Evolutionary conservation across 2,113 vertebrate genomes (phyloP).

Genomic region (Anguilla rostrata): DNA sequence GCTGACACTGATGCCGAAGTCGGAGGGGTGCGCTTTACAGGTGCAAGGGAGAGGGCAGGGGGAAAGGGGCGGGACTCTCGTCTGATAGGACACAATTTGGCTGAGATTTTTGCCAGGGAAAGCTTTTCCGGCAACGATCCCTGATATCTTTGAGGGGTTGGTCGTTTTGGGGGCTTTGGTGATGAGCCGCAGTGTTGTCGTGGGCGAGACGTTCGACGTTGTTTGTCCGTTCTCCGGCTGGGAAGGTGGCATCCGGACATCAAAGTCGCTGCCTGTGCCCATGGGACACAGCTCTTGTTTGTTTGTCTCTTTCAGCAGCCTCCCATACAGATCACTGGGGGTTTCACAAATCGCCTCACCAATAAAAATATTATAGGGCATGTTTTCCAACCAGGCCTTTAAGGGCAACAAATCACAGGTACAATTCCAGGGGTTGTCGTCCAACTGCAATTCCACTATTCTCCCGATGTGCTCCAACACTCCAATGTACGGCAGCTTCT

Average conservation of each 20-base stretch:
- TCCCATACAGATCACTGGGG: constrained; percentile 91
- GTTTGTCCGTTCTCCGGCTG: constrained; percentile 78
- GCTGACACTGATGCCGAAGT: constrained; percentile 92
- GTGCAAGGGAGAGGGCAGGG: constrained; percentile 86
- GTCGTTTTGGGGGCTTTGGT: constrained; percentile 90
- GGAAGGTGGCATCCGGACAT: constrained; percentile 85
- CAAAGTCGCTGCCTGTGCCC: constrained; percentile 92
- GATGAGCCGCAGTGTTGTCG: constrained; percentile 75
- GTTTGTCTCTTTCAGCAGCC: constrained; percentile 94
- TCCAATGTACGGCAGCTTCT: constrained; percentile 95
- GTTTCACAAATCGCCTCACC: constrained; percentile 97
- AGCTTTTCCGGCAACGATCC: constrained; percentile 89
- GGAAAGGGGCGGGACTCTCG: constrained; percentile 82
- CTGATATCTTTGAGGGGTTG: constrained; percentile 92
- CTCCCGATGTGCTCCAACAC: constrained; percentile 96
- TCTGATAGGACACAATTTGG: constrained; percentile 92
- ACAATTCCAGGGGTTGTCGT: constrained; percentile 99
- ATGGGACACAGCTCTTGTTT: constrained; percentile 94
- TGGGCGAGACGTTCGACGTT: constrained; percentile 80
- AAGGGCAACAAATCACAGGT: constrained; percentile 94
- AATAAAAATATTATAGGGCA: constrained; percentile 98
- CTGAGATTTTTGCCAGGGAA: constrained; percentile 80
- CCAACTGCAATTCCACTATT: constrained; percentile 91
- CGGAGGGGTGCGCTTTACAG: constrained; percentile 94
- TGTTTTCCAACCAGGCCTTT: constrained; percentile 97